Base-by-base conservation (phyloP, 1,140 invertebrate species). In the Bombus confusus region DNA sequence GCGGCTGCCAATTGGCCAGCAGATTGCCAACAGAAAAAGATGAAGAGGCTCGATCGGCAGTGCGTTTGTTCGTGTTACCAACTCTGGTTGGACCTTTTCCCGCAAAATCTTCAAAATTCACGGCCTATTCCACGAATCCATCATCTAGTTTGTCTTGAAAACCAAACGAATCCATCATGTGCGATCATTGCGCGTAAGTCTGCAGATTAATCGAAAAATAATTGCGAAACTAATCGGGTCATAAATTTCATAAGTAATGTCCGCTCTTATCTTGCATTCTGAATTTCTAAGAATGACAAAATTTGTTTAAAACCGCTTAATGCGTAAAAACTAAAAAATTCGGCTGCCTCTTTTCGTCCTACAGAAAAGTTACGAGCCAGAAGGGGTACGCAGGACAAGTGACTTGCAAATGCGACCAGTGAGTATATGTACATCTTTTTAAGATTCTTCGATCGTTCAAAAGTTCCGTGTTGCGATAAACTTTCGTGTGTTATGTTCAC, bases 381-480 rank as follows among this genome's bases (percentile, higher is more conserved):
- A 93, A 92, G 47, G 90, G 88, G 13, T 93, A 93, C 39, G 15
- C 87, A 22, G 92, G 91, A 41, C 91, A 93, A 74, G 91, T 92
- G 41, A 93, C 92, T 18, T 93, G 92, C 78, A 88, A 89, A 86
- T 93, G 92, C 69, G 88, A 91, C 4, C 87, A 90, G 92, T 93
- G 69, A 91, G 92, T 88, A 34, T 31, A 18, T 22, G 8, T 22
- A 52, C 22, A 22, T 2, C 1, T 34, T 57, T 57, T 1, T 47
- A 43, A 34, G 25, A 64, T 69, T 28, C 18, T 18, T 64, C 59
- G 4, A 31, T 22, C 31, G 0, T 39, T 41, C 5, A 8, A 9
- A 71, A 69, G 6, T 15, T 28, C 10, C 28, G 5, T 15, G 31
- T 15, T 34, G 3, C 64, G 39, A 83, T 37, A 64, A 39, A 83